Evolutionary conservation across 1,140 invertebrate species (phyloP).

Genomic region (Hydropsyche tenuis): DNA sequence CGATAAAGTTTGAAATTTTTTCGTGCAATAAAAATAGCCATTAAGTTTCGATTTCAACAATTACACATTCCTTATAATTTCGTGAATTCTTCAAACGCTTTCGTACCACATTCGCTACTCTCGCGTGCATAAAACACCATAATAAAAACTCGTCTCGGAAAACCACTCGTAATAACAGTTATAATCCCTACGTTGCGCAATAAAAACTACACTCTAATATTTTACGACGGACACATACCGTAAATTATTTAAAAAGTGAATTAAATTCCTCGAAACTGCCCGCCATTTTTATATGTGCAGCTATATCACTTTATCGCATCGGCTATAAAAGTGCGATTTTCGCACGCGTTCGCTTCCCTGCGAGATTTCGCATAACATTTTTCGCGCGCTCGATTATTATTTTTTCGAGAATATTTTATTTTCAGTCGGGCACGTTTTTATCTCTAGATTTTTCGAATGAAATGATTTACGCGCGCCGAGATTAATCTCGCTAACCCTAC

Average conservation of each 20-base stretch:
- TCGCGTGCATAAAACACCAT: constrained; percentile 15
- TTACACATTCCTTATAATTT: not conserved
- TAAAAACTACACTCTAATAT: constrained; percentile 28
- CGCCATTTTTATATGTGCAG: not conserved
- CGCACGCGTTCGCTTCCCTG: not conserved
- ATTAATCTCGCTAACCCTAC: constrained; percentile 8
- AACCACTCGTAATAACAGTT: constrained; percentile 24
- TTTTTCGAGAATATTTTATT: constrained; percentile 5
- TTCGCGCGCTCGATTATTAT: not conserved
- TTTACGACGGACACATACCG: constrained; percentile 14
- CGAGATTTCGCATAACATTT: not conserved
- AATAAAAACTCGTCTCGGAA: constrained; percentile 25
- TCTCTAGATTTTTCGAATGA: not conserved
- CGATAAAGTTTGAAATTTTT: too few species aligned
- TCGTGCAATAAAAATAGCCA: too few species aligned
- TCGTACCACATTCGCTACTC: not conserved
- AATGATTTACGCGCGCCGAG: constrained; percentile 12
- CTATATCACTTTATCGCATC: too few species aligned
- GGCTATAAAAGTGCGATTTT: too few species aligned
- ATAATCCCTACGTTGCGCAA: constrained; percentile 7
- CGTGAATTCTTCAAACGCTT: not conserved
- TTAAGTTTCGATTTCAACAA: not conserved
- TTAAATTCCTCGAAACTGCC: constrained; percentile 9
- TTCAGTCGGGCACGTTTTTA: not conserved
- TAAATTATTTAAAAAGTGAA: constrained; percentile 8